A percentile compares a stretch with the other conserved stretches of the same genome.
These are phyloP conservation scores for Eucriotettix oculatus DNA, from an alignment of 2,888 invertebrate species.

Conservation along the genomic window DNA sequence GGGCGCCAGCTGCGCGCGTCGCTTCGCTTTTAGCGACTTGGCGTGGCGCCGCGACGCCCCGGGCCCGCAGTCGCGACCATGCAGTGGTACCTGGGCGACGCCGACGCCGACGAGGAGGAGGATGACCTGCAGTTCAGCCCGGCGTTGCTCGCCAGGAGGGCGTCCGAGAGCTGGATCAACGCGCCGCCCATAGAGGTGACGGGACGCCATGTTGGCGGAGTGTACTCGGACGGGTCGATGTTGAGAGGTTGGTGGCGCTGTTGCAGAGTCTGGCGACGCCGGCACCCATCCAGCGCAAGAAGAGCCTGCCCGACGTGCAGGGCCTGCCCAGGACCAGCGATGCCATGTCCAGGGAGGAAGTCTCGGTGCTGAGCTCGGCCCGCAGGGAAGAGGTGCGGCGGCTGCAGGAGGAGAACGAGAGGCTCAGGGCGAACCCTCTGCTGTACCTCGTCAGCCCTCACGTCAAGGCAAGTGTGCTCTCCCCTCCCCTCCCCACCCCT, in stretches of 20 bases:
- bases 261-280: constrained; percentile 59
- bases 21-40: background rate
- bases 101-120: constrained; percentile 59
- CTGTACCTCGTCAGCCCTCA: constrained; percentile 93
- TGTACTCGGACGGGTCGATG: background rate
- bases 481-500: background rate
- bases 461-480: constrained; percentile 62
- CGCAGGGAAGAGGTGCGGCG: constrained; percentile 87
- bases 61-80: constrained; percentile 1
- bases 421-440: constrained; percentile 85
- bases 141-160: constrained; percentile 68
- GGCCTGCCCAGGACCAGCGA: constrained; percentile 63
- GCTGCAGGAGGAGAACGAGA: constrained; percentile 78
- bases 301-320: constrained; percentile 91
- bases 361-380: constrained; percentile 82
- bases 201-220: background rate
- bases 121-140: constrained; percentile 77
- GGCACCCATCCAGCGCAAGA: constrained; percentile 70
- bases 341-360: constrained; percentile 88
- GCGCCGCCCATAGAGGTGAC: constrained; percentile 73
- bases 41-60: constrained; percentile 3
- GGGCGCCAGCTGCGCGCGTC: no score
- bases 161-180: constrained; percentile 81
- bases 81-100: constrained; percentile 27
- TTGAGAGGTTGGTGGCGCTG: background rate